Percentiles rank a stretch among this genome's conserved stretches.
Conservation (phyloP, 2,797 vertebrate species). For the Arnoldichthys spilopterus region DNA sequence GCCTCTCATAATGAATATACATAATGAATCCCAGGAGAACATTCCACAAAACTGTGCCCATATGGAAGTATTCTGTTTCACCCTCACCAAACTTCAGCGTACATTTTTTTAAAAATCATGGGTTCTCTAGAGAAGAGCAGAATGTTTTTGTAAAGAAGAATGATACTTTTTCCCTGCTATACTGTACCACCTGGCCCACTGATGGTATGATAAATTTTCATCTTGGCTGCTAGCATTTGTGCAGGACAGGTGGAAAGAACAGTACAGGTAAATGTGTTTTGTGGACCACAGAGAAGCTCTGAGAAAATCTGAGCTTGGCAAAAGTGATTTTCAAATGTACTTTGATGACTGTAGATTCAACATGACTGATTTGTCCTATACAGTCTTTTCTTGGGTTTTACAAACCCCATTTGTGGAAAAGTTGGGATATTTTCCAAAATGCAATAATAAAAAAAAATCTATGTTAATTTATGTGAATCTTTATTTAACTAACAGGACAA, state of each 20-base stretch:
- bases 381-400: too few species aligned
- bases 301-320: too few species aligned
- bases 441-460: too few species aligned
- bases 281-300: constrained; percentile 10
- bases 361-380: too few species aligned
- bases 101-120: constrained; percentile 65
- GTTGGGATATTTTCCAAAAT: too few species aligned
- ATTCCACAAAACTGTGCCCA: constrained; percentile 72
- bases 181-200: constrained; percentile 48
- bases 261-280: constrained; percentile 42
- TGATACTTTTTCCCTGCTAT: constrained; percentile 25
- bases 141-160: constrained; percentile 53
- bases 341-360: too few species aligned
- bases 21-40: constrained; percentile 73
- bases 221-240: constrained; percentile 24
- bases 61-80: constrained; percentile 79
- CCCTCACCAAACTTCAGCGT: constrained; percentile 69
- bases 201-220: constrained; percentile 12
- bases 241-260: constrained; percentile 50
- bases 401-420: too few species aligned
- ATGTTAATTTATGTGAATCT: too few species aligned
- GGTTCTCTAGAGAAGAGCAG: constrained; percentile 54
- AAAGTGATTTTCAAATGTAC: too few species aligned
- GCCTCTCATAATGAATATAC: constrained; percentile 80
- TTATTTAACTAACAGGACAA: too few species aligned